Evolutionary conservation across 2,113 vertebrate genomes (phyloP).

Genomic region (Reinhardtius hippoglossoides): DNA sequence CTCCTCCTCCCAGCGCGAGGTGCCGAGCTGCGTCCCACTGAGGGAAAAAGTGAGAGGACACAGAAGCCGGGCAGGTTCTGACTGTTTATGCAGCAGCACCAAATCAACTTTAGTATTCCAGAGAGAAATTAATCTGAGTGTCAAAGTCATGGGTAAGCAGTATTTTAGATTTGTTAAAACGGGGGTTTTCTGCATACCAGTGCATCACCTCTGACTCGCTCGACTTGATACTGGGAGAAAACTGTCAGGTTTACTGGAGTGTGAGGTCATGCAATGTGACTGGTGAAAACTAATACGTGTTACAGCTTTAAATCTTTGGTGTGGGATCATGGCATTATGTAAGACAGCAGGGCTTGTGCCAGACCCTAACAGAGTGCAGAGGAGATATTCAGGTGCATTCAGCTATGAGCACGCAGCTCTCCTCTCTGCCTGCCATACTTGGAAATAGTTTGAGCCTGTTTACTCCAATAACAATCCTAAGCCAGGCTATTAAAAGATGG

Average conservation of each 20-base stretch:
- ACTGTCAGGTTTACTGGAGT: conserved; percentile 6
- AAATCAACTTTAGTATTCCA: conserved; percentile 21
- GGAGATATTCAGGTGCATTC: conserved; percentile 71
- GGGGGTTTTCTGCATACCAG: not conserved
- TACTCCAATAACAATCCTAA: conserved; percentile 29
- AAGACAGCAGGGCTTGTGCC: conserved; percentile 57
- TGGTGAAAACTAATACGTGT: conserved; percentile 54
- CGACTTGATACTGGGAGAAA: conserved; percentile 21
- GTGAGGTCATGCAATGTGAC: conserved; percentile 38
- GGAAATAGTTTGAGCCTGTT: conserved; percentile 51
- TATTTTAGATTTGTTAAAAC: conserved; percentile 23
- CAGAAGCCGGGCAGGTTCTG: conserved; percentile 36
- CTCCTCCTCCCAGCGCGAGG: not conserved
- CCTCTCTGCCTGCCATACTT: conserved; percentile 59
- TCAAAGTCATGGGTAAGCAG: conserved; percentile 27
- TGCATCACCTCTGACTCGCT: conserved; percentile 17
- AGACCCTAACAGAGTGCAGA: conserved; percentile 55
- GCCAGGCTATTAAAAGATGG: conserved; percentile 33
- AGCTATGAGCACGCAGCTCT: conserved; percentile 57
- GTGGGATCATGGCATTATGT: conserved; percentile 71
- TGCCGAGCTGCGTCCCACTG: conserved; percentile 19
- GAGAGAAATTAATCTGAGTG: conserved; percentile 33
- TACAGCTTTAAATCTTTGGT: conserved; percentile 47
- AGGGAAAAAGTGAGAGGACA: conserved; percentile 42
- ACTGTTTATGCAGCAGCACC: conserved; percentile 31